phyloP scores from a whole-genome alignment of 2,797 vertebrate species.

The Buceros bicornis region DNA sequence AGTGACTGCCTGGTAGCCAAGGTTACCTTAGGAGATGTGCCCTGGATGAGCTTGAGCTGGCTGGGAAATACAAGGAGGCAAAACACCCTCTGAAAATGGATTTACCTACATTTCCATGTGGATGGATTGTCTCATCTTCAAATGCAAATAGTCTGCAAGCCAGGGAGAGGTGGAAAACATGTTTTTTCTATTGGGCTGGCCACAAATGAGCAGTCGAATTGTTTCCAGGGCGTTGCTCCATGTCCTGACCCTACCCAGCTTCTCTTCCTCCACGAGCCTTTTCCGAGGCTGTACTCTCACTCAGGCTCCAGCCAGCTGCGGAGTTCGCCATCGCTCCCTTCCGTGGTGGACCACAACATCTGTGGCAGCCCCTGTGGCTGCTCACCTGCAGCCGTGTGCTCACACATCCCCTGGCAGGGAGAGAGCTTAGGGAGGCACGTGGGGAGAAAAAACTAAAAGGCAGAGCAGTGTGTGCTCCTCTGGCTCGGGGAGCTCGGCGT shows the following conservation, averaged over 20 bases:
- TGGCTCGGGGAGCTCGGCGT: neutral
- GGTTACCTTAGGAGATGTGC: neutral
- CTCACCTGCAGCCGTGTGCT: neutral
- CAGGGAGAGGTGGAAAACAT: neutral
- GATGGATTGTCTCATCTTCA: neutral
- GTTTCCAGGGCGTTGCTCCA: neutral
- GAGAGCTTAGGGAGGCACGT: neutral
- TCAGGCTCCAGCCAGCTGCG: neutral
- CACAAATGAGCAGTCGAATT: neutral
- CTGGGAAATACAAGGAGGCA: neutral
- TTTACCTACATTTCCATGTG: neutral
- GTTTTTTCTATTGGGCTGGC: neutral
- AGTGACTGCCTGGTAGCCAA: neutral
- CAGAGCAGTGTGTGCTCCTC: neutral
- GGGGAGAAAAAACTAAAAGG: neutral
- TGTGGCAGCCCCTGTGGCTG: neutral
- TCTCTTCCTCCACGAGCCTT: neutral
- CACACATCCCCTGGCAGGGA: neutral
- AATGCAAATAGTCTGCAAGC: neutral
- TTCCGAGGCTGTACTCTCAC: neutral
- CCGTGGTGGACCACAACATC: accelerated
- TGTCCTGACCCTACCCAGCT: neutral
- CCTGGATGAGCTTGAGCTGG: neutral
- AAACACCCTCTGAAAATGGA: neutral
- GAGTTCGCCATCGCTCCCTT: accelerated